Conservation (phyloP, 1,140 invertebrate species). For the Myzus persicae region DNA sequence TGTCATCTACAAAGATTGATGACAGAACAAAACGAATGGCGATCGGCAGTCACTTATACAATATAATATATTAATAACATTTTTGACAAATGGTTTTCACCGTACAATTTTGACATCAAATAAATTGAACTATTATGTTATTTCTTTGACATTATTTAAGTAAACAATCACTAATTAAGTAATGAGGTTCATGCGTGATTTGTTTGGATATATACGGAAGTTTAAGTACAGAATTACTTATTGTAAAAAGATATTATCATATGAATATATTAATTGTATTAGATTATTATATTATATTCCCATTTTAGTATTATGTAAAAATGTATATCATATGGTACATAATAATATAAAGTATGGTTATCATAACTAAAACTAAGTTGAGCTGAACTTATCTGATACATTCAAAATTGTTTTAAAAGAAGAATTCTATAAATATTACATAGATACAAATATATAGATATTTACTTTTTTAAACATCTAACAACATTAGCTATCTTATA, state of each 20-base stretch:
- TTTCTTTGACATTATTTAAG: background rate
- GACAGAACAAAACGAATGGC: conserved; percentile 1
- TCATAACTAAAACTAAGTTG: background rate
- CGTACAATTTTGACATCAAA: background rate
- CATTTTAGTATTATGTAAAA: background rate
- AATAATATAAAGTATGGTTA: background rate
- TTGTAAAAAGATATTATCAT: background rate
- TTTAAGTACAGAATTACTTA: background rate
- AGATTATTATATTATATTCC: background rate
- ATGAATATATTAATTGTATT: too few relatives aligned
- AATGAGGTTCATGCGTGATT: background rate
- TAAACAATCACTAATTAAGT: conserved; percentile 8
- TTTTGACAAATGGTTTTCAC: conserved; percentile 32
- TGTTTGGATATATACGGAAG: background rate
- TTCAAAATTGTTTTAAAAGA: background rate
- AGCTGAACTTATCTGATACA: background rate
- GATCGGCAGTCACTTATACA: background rate
- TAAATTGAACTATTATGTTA: background rate
- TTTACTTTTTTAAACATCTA: background rate
- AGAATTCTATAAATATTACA: background rate
- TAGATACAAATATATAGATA: background rate
- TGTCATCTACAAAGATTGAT: conserved; percentile 55
- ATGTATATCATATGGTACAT: background rate
- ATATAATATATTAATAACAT: conserved; percentile 16
- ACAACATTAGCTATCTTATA: background rate